A percentile compares a stretch with the other conserved stretches of the same genome.
Conservation (phyloP, 2,113 vertebrate genomes). For the Panthera leo region DNA sequence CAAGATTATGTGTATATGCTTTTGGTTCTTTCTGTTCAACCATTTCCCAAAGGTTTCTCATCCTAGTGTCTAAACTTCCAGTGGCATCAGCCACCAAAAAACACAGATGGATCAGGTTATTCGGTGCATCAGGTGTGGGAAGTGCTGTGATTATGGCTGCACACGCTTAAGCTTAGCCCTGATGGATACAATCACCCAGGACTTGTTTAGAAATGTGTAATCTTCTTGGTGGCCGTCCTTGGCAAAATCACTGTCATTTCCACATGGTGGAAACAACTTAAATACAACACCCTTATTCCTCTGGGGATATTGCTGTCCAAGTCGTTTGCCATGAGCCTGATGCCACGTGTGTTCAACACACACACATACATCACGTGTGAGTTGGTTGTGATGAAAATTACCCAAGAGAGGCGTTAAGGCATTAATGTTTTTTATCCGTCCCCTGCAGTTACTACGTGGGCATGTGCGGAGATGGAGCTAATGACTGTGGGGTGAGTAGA, state of each 20-base stretch:
- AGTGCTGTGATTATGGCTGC: no score
- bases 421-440: neutral
- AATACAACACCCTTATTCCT: neutral
- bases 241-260: neutral
- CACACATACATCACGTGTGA: accelerated
- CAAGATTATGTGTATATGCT: neutral
- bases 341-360: neutral
- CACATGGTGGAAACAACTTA: constrained; percentile 18
- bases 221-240: neutral
- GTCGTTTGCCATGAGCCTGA: neutral
- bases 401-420: neutral
- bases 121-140: neutral
- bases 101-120: neutral
- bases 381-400: neutral
- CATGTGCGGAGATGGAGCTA: constrained; percentile 87
- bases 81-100: neutral
- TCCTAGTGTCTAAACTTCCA: neutral
- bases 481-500: constrained; percentile 85
- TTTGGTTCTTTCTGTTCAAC: neutral
- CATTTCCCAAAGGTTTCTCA: neutral
- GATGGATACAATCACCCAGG: neutral
- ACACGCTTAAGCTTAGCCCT: neutral
- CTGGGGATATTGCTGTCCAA: neutral
- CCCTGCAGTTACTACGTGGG: constrained; percentile 83
- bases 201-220: neutral